Evolutionary conservation across 2,797 vertebrate species (phyloP).

Genomic region (Spheniscus humboldti): DNA sequence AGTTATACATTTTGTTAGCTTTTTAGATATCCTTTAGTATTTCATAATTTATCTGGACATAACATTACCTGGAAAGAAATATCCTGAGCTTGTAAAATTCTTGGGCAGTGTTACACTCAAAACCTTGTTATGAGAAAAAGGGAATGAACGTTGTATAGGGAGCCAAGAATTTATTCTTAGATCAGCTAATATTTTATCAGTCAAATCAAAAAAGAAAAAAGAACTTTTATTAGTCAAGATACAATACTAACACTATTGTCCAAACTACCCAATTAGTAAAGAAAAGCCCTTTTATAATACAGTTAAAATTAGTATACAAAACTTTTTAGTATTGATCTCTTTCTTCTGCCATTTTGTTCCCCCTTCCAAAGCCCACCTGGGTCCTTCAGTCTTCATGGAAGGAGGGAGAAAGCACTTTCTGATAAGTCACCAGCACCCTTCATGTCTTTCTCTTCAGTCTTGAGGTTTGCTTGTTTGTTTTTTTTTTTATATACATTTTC

Average conservation of each 20-base stretch:
- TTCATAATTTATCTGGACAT: neutral
- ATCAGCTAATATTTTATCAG: neutral
- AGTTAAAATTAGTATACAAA: neutral
- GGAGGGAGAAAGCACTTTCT: neutral
- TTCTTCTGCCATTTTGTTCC: neutral
- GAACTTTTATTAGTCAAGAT: neutral
- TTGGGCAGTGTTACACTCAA: neutral
- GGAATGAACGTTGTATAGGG: neutral
- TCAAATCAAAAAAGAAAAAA: neutral
- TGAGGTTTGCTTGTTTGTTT: neutral
- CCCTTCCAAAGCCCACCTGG: neutral
- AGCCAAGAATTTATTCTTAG: neutral
- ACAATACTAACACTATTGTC: neutral
- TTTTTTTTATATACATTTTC: neutral
- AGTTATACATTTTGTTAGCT: neutral
- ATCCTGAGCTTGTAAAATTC: neutral
- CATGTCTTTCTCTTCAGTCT: neutral
- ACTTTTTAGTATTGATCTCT: neutral
- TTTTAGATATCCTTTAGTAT: neutral
- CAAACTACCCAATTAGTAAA: neutral
- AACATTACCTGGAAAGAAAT: neutral
- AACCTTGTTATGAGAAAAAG: neutral
- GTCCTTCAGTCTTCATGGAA: neutral
- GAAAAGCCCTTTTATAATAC: neutral
- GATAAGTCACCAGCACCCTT: neutral